A percentile compares a stretch with the other conserved stretches of the same genome.
Conservation (phyloP, 1,140 invertebrate genomes). For the Meloidogyne floridensis region DNA sequence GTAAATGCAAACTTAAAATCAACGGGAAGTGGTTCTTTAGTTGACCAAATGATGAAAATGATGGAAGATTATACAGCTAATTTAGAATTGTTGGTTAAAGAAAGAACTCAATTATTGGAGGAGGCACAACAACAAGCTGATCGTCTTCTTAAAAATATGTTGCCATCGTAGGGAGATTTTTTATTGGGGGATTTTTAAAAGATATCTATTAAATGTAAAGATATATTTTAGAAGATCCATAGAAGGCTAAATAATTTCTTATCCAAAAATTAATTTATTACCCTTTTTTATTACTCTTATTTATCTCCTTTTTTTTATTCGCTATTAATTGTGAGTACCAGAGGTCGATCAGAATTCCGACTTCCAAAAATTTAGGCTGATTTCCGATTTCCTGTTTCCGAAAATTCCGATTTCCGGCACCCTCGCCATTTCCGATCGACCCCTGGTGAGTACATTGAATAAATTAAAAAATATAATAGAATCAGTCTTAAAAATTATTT, state of each 20-base stretch:
- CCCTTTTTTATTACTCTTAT: too few relatives aligned
- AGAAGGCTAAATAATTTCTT: too few relatives aligned
- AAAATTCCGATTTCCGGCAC: too few relatives aligned
- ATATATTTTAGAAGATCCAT: not conserved
- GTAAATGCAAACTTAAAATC: slow-evolving; percentile 62
- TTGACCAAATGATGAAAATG: slow-evolving; percentile 66
- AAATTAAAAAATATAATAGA: not conserved
- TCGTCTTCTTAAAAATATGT: slow-evolving; percentile 62
- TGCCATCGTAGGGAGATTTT: slow-evolving; percentile 48
- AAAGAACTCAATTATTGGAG: slow-evolving; percentile 60
- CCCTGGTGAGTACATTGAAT: not conserved
- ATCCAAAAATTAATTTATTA: too few relatives aligned
- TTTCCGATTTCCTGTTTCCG: too few relatives aligned
- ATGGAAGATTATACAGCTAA: slow-evolving; percentile 63
- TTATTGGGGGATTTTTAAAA: slow-evolving; percentile 11
- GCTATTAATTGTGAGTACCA: too few relatives aligned
- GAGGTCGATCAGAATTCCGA: too few relatives aligned
- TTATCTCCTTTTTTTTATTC: too few relatives aligned
- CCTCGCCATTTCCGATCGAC: too few relatives aligned
- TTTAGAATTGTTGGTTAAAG: slow-evolving; percentile 59
- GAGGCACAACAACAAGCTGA: slow-evolving; percentile 65
- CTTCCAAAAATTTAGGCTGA: too few relatives aligned
- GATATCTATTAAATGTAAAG: too few relatives aligned
- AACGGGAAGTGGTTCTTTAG: slow-evolving; percentile 61
- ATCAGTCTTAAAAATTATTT: too few relatives aligned